Conservation (phyloP, 2,113 vertebrate genomes). For the Hippocampus guttulatus region DNA sequence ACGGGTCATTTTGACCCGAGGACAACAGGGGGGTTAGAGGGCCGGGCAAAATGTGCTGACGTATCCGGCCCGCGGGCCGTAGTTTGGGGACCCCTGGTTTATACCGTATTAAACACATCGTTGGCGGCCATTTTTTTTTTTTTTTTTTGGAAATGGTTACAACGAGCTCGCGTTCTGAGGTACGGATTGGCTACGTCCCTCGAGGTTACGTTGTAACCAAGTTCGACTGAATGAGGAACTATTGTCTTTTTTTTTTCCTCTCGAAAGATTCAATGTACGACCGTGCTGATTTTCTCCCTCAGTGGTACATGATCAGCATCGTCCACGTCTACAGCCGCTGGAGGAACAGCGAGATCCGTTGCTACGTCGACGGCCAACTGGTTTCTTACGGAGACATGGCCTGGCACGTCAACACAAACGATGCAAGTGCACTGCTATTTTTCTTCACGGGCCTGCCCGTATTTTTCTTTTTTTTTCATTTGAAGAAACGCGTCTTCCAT, state of each 20-base stretch:
- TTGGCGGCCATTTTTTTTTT: too few relatives aligned
- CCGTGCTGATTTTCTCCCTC: slow-evolving; percentile 17
- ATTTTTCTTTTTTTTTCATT: background rate
- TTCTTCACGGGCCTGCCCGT: background rate
- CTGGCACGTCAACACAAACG: slow-evolving; percentile 98
- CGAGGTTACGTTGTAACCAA: too few relatives aligned
- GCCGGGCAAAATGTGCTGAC: too few relatives aligned
- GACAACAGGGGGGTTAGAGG: too few relatives aligned
- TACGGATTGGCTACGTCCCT: too few relatives aligned
- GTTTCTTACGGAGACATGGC: slow-evolving; percentile 99
- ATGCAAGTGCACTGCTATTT: slow-evolving; percentile 59
- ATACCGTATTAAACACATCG: too few relatives aligned
- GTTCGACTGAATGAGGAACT: too few relatives aligned
- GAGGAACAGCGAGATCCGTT: slow-evolving; percentile 98
- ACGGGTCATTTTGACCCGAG: too few relatives aligned
- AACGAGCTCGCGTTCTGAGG: too few relatives aligned
- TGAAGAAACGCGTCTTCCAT: background rate
- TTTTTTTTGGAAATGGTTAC: too few relatives aligned
- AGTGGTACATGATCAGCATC: slow-evolving; percentile 99
- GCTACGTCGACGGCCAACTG: slow-evolving; percentile 96
- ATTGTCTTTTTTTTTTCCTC: background rate
- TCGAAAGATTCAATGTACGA: background rate
- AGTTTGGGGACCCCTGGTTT: too few relatives aligned
- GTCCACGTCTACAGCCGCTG: slow-evolving; percentile 98
- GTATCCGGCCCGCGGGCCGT: too few relatives aligned